Base-by-base conservation (phyloP, 35 echinoderm and acorn worm species). In the Lytechinus pictus region DNA sequence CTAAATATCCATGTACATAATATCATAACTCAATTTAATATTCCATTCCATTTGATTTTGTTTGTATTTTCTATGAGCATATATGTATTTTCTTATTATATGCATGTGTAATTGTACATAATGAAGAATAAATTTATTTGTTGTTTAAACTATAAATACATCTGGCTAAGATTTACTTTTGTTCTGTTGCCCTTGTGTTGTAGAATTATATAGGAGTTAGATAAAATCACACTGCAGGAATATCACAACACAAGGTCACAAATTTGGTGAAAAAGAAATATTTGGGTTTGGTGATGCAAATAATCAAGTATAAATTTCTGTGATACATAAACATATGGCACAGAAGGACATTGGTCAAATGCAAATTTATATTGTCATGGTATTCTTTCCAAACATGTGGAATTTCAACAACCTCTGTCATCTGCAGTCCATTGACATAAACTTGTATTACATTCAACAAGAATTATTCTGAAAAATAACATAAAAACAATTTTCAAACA, bases 91-190 rank as follows among this genome's bases (percentile, higher is more conserved):
- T n/a, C n/a, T 79, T 19, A 79, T 79, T 24, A 79, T 24, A 24
- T 79, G 66, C 66, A n/a, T 79, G 66, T 79, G 19, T 79, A 79
- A 44, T 13, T 58, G 56, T 58, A 58, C n/a, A 19, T 79, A 79
- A 79, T 79, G 66, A 79, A 79, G 66, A 79, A 79, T 79, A 79
- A 79, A 79, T 79, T 24, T 79, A 79, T 79, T 79, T 79, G 66
- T 79, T 79, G 66, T 79, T 79, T 24, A 79, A 79, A 79, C 19
- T 79, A 24, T 79, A n/a, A 1, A 79, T 79, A n/a, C n/a, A 71
- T 79, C 6, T 79, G 16, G 66, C 21, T 79, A 19, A 79, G 16
- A 24, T 24, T 79, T 79, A 24, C 21, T 24, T 79, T 79, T 79
- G 19, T 79, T 79, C 1, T 79, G 0, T 79, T 79, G 66, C 5